Conservation (phyloP, 1,140 invertebrate species). For the Pygmarrhopalites habei region DNA sequence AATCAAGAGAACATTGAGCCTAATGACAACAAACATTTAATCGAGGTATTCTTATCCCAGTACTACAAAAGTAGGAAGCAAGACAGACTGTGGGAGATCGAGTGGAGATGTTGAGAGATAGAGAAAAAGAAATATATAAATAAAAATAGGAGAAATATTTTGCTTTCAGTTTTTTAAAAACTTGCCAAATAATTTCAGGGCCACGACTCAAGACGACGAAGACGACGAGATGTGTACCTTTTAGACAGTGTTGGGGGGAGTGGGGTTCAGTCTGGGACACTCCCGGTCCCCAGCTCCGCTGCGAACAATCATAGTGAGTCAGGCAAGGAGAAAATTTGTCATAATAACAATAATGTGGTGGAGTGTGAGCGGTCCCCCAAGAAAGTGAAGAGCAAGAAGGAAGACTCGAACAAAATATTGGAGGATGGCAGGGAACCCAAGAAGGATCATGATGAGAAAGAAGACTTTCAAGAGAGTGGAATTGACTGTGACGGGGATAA, state of each 20-base stretch:
- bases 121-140: too few relatives aligned
- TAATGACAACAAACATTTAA: conserved; percentile 54
- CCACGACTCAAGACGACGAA: conserved; percentile 42
- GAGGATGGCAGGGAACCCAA: conserved; percentile 43
- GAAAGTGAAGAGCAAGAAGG: conserved; percentile 37
- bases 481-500: conserved; percentile 28
- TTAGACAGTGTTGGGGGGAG: conserved; percentile 40
- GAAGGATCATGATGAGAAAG: conserved; percentile 32
- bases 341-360: conserved; percentile 35
- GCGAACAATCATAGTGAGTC: conserved; percentile 35
- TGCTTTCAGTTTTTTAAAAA: conserved; percentile 13
- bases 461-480: conserved; percentile 30
- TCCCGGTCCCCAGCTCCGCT: conserved; percentile 24
- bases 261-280: conserved; percentile 36
- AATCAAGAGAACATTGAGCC: conserved; percentile 65
- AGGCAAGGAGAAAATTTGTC: conserved; percentile 33
- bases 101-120: too few relatives aligned
- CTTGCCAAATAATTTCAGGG: conserved; percentile 16
- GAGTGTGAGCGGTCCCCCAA: conserved; percentile 13
- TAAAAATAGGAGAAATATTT: too few relatives aligned
- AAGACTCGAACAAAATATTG: conserved; percentile 30
- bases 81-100: neutral
- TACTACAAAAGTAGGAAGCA: neutral
- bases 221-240: conserved; percentile 39
- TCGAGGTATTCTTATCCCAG: conserved; percentile 43